Evolutionary conservation across 2,797 vertebrate species (phyloP).

Genomic region (Alcedo atthis): DNA sequence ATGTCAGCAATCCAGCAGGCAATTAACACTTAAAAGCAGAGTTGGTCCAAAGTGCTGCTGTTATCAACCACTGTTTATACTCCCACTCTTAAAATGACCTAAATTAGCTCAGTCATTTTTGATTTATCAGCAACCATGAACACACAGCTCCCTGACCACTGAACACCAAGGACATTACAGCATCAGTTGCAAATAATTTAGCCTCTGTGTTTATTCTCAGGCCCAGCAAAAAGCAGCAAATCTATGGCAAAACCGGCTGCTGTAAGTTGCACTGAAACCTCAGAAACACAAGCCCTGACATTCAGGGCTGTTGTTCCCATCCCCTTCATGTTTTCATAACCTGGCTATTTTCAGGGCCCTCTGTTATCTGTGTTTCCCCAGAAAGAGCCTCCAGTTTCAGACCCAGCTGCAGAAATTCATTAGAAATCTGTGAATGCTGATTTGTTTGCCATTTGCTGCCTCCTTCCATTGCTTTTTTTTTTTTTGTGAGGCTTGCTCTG

Average conservation of each 20-base stretch:
- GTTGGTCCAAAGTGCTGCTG: neutral
- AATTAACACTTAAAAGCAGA: slow-evolving; percentile 37
- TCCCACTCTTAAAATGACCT: slow-evolving; percentile 23
- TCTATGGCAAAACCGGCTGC: neutral
- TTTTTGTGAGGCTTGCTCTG: slow-evolving; percentile 13
- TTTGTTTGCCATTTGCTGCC: slow-evolving; percentile 20
- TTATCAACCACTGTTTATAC: slow-evolving; percentile 16
- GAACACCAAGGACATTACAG: slow-evolving; percentile 23
- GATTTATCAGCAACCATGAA: neutral
- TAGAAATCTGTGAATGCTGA: neutral
- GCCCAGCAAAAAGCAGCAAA: neutral
- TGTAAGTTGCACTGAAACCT: neutral
- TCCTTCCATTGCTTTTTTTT: neutral
- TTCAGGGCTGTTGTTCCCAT: neutral
- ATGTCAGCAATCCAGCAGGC: neutral
- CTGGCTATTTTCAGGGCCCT: slow-evolving; percentile 42
- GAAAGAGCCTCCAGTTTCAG: slow-evolving; percentile 28
- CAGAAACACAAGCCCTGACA: neutral
- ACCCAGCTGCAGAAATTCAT: slow-evolving; percentile 60
- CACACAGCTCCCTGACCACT: neutral
- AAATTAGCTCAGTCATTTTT: slow-evolving; percentile 31
- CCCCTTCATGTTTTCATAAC: slow-evolving; percentile 39
- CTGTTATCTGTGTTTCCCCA: slow-evolving; percentile 15
- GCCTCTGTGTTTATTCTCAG: slow-evolving; percentile 15
- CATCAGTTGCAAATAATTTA: slow-evolving; percentile 2